A percentile compares a stretch with the other conserved stretches of the same genome.
These are phyloP conservation scores for Pteronura brasiliensis DNA, from an alignment of 2,113 vertebrate species.

Conservation along the genomic window DNA sequence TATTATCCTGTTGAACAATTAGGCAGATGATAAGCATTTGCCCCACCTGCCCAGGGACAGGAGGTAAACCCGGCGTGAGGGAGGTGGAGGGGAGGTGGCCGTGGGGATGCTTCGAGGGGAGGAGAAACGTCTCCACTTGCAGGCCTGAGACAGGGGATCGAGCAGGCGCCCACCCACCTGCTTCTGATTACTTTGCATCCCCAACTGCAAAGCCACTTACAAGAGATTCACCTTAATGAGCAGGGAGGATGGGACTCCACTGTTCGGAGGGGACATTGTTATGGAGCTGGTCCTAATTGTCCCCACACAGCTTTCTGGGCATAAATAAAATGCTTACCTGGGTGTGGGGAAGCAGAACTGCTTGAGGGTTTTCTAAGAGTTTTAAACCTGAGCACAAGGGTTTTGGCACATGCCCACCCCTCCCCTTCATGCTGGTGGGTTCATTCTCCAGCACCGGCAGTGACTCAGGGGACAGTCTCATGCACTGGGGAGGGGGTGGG, in stretches of 20 bases:
- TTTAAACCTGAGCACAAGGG: neutral
- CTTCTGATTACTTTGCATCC: neutral
- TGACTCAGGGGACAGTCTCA: neutral
- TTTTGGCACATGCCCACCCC: neutral
- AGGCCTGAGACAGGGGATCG: neutral
- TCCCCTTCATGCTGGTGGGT: fast-evolving
- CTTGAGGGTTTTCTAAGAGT: neutral
- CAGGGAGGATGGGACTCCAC: neutral
- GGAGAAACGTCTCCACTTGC: constrained; percentile 23
- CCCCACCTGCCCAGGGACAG: constrained; percentile 72
- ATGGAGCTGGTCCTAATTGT: neutral
- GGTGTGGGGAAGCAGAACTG: neutral
- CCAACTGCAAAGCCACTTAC: constrained; percentile 57
- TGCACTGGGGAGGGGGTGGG: neutral
- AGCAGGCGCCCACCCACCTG: neutral
- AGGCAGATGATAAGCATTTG: constrained; percentile 64
- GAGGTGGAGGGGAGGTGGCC: neutral
- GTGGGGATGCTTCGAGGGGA: constrained; percentile 40
- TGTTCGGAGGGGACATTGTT: neutral
- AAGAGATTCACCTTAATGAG: constrained; percentile 15
- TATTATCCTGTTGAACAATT: constrained; percentile 76
- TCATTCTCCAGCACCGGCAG: fast-evolving
- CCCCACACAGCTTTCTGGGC: neutral
- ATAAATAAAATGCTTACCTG: neutral
- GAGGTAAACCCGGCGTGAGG: constrained; percentile 49